Conservation (phyloP, 2,797 vertebrate species). For the Aphelocoma californica region DNA sequence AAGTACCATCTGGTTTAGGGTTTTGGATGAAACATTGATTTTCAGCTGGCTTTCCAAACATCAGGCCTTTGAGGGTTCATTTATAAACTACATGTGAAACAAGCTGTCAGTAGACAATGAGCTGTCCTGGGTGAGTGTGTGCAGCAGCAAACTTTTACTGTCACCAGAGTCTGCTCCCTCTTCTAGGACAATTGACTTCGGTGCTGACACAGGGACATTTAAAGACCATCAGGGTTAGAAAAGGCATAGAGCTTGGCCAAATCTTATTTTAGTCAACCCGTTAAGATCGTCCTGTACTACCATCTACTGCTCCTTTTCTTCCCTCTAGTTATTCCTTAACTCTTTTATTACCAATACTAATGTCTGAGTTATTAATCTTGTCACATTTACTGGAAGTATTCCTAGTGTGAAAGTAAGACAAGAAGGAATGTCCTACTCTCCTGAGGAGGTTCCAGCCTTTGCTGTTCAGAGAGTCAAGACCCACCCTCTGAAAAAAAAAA, state of each 20-base stretch:
- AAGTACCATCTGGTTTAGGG: slow-evolving; percentile 31
- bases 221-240: not conserved
- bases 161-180: not conserved
- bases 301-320: not conserved
- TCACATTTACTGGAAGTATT: not conserved
- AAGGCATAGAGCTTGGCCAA: not conserved
- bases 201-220: not conserved
- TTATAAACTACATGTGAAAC: not conserved
- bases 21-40: slow-evolving; percentile 1
- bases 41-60: slow-evolving; percentile 4
- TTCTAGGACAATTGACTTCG: not conserved
- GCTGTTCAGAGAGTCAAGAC: not conserved
- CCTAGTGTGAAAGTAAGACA: not conserved
- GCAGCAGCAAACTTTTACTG: not conserved
- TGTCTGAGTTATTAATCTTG: not conserved
- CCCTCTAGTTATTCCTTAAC: not conserved
- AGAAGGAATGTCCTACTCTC: not conserved
- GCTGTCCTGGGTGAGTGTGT: not conserved
- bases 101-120: not conserved
- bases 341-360: not conserved
- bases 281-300: not conserved
- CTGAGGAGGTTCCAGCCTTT: not conserved
- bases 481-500: not conserved
- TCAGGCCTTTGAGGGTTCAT: not conserved
- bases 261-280: not conserved